Evolutionary conservation across 2,113 vertebrate genomes (phyloP).

Genomic region (Gadus macrocephalus): DNA sequence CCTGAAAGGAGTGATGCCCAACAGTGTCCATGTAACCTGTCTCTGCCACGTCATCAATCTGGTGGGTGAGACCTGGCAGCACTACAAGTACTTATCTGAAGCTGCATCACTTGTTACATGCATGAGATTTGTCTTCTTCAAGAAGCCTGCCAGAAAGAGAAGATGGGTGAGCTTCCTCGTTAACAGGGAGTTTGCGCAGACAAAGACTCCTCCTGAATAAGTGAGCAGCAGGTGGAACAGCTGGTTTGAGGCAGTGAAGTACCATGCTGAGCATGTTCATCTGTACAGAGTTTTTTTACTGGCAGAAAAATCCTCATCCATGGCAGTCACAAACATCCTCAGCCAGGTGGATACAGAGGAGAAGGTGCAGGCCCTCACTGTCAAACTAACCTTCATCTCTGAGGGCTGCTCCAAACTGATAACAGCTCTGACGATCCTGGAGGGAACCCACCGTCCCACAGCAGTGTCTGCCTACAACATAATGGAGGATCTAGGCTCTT

Average conservation of each 20-base stretch:
- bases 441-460: conserved; percentile 16
- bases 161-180: neutral
- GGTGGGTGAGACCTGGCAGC: conserved; percentile 1
- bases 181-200: neutral
- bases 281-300: conserved; percentile 5
- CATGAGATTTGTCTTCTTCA: neutral
- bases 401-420: conserved; percentile 18
- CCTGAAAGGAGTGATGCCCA: conserved; percentile 22
- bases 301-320: too few species aligned
- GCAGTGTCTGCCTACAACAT: conserved; percentile 18
- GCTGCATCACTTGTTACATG: conserved; percentile 12
- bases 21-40: too few species aligned
- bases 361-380: neutral
- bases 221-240: neutral
- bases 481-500: conserved; percentile 22
- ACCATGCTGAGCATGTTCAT: neutral
- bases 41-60: conserved; percentile 23
- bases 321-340: conserved; percentile 14
- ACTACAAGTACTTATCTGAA: conserved; percentile 22
- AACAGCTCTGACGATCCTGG: conserved; percentile 22
- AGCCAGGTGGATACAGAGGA: conserved; percentile 9
- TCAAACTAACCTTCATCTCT: neutral
- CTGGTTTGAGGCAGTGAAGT: neutral
- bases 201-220: neutral
- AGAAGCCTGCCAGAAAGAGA: neutral